phyloP scores from a whole-genome alignment of 2,888 invertebrate species.

The Carterocephalus palaemon region DNA sequence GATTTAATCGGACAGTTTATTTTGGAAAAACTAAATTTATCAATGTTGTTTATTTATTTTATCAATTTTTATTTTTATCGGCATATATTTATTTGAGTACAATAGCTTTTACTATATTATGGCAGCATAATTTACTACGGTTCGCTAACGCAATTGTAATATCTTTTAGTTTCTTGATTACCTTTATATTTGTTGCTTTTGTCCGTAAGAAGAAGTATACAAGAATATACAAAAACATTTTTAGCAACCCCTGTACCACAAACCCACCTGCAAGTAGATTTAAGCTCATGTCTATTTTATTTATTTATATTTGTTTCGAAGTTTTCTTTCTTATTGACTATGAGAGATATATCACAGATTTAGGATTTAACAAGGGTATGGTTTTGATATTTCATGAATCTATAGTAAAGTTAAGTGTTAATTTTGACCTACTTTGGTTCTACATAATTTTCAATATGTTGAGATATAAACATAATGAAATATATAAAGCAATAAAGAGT shows the following conservation, averaged over 20 bases:
- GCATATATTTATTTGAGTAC: not conserved
- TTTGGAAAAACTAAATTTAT: not conserved
- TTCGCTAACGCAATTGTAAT: not conserved
- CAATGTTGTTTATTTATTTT: not conserved
- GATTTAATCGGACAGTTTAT: conserved; percentile 1
- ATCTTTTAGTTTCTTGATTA: not conserved
- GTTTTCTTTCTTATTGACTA: not conserved
- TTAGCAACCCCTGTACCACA: not conserved
- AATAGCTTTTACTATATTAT: not conserved
- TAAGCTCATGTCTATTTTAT: not conserved
- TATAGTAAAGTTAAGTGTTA: not conserved
- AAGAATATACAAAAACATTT: not conserved
- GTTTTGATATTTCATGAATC: not conserved
- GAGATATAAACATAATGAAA: not conserved
- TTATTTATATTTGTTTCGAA: not conserved
- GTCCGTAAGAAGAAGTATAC: not conserved
- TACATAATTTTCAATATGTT: conserved; percentile 1
- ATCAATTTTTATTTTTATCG: not conserved
- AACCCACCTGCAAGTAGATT: not conserved
- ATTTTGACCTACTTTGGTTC: conserved; percentile 7
- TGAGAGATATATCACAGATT: not conserved
- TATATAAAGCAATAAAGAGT: not conserved
- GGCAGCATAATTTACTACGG: not conserved
- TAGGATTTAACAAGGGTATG: too few relatives aligned
- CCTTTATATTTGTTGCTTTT: not conserved